These are phyloP conservation scores for Philopotamus ludificatus DNA, from an alignment of 1,140 invertebrate genomes.

Conservation along the genomic window DNA sequence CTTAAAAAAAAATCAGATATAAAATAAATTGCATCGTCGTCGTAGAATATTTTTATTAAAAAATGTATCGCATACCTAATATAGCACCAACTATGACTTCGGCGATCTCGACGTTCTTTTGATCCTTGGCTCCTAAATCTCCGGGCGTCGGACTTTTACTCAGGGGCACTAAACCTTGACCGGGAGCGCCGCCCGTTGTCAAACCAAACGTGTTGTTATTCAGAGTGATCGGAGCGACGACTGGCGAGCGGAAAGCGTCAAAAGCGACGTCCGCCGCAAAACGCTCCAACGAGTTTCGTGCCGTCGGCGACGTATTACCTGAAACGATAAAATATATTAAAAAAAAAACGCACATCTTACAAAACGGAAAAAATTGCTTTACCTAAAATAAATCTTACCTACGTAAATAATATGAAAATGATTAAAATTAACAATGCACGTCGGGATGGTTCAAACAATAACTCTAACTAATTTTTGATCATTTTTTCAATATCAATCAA, in stretches of 20 bases:
- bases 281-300: constrained; percentile 66
- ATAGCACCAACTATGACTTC: constrained; percentile 96
- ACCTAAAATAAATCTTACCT: too few relatives aligned
- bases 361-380: too few relatives aligned
- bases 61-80: constrained; percentile 64
- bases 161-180: constrained; percentile 74
- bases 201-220: constrained; percentile 75
- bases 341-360: constrained; percentile 6
- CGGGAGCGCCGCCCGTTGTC: constrained; percentile 77
- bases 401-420: too few relatives aligned
- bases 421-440: too few relatives aligned
- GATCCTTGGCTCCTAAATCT: constrained; percentile 70
- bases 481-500: too few relatives aligned
- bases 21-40: background rate
- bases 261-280: constrained; percentile 67
- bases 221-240: constrained; percentile 67
- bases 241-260: constrained; percentile 67
- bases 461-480: too few relatives aligned
- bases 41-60: background rate
- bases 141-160: constrained; percentile 84
- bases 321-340: constrained; percentile 33
- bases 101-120: constrained; percentile 89
- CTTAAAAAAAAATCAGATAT: constrained; percentile 47
- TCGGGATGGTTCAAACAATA: too few relatives aligned
- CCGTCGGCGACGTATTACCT: constrained; percentile 63